Base-by-base conservation (phyloP, 2,797 vertebrate species). In the Lutjanus campechanus region DNA sequence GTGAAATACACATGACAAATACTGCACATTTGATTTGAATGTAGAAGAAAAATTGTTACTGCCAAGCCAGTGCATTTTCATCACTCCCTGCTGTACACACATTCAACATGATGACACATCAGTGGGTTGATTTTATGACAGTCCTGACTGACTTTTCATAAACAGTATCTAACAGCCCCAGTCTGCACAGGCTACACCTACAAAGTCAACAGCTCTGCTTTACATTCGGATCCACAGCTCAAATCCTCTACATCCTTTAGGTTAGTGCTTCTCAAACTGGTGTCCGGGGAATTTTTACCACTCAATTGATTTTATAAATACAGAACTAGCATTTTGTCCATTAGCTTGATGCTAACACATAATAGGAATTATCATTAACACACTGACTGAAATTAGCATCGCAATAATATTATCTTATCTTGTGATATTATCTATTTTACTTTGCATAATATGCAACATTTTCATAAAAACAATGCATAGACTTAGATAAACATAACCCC, bases 101-200 rank as follows among this genome's bases (percentile, higher is more conserved):
- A 43, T 16, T 7, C 47, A 25, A 61, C 61, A 44, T 16, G 44
- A 64, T 43, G 76, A 81, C 70, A 78, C 67, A 72, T 60, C 68
- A 75, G 68, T 67, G 64, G n/a, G 74, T 12, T 67, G 79, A 79
- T 83, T 78, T 11, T 56, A 70, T 46, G 49, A 63, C 73, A 59
- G 51, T 55, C 50, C 29, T 51, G 50, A 72, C 56, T 64, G 61
- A 76, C 43, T 60, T 73, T 29, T 58, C 55, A 53, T 53, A 61
- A 77, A 81, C 41, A 50, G 49, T 4, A 20, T 22, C 20, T 11
- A 71, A 60, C 60, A 29, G 22, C 53, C 36, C 3, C 19, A 19
- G 16, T 61, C 19, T 56, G 19, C 25, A 73, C 19, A 46, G 44
- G 10, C 63, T 17, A 25, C 76, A 73, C 71, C 73, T 61, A 55